Evolutionary conservation across 2,888 invertebrate species (phyloP).

Genomic region (Drosophila algonquin): DNA sequence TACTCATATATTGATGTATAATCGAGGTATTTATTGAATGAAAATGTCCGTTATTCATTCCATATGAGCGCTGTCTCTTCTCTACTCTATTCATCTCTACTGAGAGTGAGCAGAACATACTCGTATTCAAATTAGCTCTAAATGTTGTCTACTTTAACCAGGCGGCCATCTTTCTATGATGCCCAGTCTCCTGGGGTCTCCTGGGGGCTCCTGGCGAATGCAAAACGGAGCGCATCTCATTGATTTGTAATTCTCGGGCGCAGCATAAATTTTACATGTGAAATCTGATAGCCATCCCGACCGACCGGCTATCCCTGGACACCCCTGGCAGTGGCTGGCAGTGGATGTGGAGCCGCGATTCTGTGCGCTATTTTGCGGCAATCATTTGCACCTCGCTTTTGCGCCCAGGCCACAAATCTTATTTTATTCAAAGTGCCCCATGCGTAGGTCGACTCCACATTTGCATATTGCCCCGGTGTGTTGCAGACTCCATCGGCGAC

Average conservation of each 20-base stretch:
- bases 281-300: conserved; percentile 65
- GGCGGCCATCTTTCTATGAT: conserved; percentile 63
- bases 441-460: conserved; percentile 73
- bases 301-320: too few relatives aligned
- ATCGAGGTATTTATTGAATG: too few relatives aligned
- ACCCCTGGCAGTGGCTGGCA: too few relatives aligned
- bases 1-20: too few relatives aligned
- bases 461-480: conserved; percentile 59
- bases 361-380: conserved; percentile 35
- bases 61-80: too few relatives aligned
- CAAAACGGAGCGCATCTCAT: conserved; percentile 65
- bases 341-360: too few relatives aligned
- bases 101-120: not conserved
- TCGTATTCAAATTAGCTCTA: conserved; percentile 63
- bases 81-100: too few relatives aligned
- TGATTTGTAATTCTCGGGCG: conserved; percentile 78
- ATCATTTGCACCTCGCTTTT: conserved; percentile 75
- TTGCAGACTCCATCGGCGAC: conserved; percentile 31
- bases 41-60: too few relatives aligned
- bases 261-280: conserved; percentile 78
- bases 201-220: conserved; percentile 14
- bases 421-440: conserved; percentile 68
- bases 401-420: conserved; percentile 73
- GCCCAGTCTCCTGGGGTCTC: conserved; percentile 7
- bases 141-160: conserved; percentile 42